phyloP scores from a whole-genome alignment of 2,113 vertebrate species.

The Panthera uncia region DNA sequence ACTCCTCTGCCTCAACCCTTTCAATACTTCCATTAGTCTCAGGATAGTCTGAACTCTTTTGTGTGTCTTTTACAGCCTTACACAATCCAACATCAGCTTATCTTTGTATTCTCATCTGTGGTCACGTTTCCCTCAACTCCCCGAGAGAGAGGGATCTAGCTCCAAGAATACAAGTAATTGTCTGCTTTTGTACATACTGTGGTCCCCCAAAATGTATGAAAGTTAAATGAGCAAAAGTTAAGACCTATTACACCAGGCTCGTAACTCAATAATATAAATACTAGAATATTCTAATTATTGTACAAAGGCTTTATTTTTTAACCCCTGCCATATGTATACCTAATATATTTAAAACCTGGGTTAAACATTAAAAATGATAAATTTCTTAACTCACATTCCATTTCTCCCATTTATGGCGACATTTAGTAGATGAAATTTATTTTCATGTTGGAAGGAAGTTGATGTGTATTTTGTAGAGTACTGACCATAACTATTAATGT shows the following conservation, averaged over 20 bases:
- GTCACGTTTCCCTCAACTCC: not conserved
- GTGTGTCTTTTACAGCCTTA: not conserved
- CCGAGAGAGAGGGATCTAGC: too few relatives aligned
- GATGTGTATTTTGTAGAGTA: not conserved
- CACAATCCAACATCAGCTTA: not conserved
- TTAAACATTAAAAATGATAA: not conserved
- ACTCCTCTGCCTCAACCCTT: not conserved
- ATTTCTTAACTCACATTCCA: not conserved
- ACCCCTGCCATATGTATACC: not conserved
- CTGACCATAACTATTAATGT: not conserved
- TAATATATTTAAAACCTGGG: not conserved
- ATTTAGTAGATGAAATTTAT: not conserved
- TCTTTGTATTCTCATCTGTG: not conserved
- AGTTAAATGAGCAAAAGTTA: not conserved
- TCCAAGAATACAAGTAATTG: not conserved
- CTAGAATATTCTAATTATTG: not conserved
- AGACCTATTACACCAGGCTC: not conserved
- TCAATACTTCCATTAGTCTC: not conserved
- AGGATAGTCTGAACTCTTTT: not conserved
- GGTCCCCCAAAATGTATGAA: not conserved
- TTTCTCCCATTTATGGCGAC: not conserved
- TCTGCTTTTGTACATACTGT: not conserved
- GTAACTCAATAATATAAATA: not conserved
- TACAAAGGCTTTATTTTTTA: not conserved
- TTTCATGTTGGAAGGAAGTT: not conserved